Evolutionary conservation across 1,140 invertebrate species (phyloP).

Genomic region (Diuraphis noxia): DNA sequence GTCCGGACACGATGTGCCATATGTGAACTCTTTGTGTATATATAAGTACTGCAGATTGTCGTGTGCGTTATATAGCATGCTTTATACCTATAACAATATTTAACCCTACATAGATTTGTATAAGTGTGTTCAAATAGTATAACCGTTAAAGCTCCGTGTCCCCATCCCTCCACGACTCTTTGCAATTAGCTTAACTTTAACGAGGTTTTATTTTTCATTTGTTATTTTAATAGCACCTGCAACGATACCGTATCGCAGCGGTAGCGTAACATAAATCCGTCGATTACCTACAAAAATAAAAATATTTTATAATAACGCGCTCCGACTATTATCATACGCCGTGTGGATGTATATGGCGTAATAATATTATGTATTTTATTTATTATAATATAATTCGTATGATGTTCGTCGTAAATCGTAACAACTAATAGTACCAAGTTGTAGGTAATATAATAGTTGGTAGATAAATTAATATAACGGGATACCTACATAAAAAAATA

Average conservation of each 20-base stretch:
- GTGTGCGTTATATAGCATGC: neutral
- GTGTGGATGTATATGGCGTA: too few species aligned
- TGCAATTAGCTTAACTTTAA: neutral
- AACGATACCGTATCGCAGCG: neutral
- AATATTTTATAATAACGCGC: neutral
- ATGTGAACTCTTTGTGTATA: neutral
- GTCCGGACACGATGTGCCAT: constrained; percentile 8
- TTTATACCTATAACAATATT: neutral
- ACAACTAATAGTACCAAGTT: neutral
- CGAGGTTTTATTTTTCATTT: neutral
- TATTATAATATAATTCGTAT: neutral
- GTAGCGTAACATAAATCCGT: neutral
- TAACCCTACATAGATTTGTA: neutral
- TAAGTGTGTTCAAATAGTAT: neutral
- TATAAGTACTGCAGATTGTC: neutral
- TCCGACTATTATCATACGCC: too few species aligned
- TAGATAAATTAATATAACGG: too few species aligned
- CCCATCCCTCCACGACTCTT: neutral
- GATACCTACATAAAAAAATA: too few species aligned
- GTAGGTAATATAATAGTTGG: too few species aligned
- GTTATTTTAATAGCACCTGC: neutral
- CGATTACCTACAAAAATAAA: neutral
- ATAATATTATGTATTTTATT: neutral
- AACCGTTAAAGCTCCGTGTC: neutral
- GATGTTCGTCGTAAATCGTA: neutral